phyloP scores from a whole-genome alignment of 2,113 vertebrate species.

The Trematocara nigrifrons region DNA sequence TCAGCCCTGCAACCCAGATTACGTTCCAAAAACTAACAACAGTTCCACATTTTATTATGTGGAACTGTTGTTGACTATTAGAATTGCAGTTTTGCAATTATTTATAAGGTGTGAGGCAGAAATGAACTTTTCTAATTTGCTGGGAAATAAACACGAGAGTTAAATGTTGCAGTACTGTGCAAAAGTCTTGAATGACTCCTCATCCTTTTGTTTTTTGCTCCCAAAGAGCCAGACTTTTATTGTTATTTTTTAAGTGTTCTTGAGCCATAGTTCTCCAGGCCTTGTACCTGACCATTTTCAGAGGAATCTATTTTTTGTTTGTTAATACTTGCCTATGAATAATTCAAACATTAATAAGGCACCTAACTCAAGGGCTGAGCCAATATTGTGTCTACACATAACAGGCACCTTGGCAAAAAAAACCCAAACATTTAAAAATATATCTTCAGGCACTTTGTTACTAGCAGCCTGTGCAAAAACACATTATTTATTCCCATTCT shows the following conservation, averaged over 20 bases:
- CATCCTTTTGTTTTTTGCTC: background rate
- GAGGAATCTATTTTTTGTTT: background rate
- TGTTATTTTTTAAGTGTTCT: background rate
- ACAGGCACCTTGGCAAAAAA: background rate
- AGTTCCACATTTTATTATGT: background rate
- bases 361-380: background rate
- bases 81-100: background rate
- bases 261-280: background rate
- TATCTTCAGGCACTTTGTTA: background rate
- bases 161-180: background rate
- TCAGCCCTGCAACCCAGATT: background rate
- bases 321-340: background rate
- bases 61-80: background rate
- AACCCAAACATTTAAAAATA: background rate
- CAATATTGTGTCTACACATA: background rate
- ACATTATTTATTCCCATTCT: background rate
- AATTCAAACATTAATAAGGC: background rate
- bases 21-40: background rate
- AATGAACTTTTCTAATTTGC: background rate
- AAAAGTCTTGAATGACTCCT: background rate
- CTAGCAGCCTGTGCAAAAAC: background rate
- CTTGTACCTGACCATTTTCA: background rate
- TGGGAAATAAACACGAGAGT: background rate
- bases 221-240: background rate
- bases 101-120: background rate